Evolutionary conservation across 2,797 vertebrate genomes (phyloP), one percentile per base, ranked within the genome.

Genomic region (Sparus aurata): DNA sequence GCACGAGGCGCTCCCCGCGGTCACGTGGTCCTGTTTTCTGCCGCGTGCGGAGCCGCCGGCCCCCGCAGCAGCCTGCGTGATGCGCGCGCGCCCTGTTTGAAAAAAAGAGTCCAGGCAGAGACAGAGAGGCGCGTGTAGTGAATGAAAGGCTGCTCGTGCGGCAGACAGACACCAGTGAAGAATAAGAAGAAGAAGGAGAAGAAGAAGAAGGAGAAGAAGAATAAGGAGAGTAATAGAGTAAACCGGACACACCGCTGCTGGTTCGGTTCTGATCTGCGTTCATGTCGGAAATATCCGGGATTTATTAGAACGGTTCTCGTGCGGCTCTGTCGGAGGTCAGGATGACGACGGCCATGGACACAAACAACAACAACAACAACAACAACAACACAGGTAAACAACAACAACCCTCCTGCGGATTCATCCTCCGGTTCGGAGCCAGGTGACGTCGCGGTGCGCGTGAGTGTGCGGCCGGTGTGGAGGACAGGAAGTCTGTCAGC

Each of bases 11-110:
- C 80, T 91, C 86, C 78, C 72, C 58, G 79, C 77, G 72, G 83
- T 89, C 86, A 88, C 90, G 11, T 89, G 86, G 85, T 85, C 87
- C 83, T 81, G 85, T 91, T 90, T 83, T 87, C 79, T 88, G 86
- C 87, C 86, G 87, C 79, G 85, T 89, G 85, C 82, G 13, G 53
- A 5, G 22, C 20, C 46, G 4, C 25, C 30, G 5, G 53, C 64
- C 55, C 34, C 52, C 43, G 65, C 75, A 4, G 46, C 63, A 52
- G 54, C n/a, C 34, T 43, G 61, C 46, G 18, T 10, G 46, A 2
- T 63, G 54, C 45, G 77, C 85, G 65, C 79, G 61, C 85, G 61
- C 62, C 18, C 49, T 22, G 71, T 58, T 72, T 78, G 59, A 83
- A 77, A 34, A 46, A 12, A 68, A 18, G 58, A 4, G 20, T 15